Conservation (phyloP, 2,797 vertebrate species). For the Apogon hyalosoma region DNA sequence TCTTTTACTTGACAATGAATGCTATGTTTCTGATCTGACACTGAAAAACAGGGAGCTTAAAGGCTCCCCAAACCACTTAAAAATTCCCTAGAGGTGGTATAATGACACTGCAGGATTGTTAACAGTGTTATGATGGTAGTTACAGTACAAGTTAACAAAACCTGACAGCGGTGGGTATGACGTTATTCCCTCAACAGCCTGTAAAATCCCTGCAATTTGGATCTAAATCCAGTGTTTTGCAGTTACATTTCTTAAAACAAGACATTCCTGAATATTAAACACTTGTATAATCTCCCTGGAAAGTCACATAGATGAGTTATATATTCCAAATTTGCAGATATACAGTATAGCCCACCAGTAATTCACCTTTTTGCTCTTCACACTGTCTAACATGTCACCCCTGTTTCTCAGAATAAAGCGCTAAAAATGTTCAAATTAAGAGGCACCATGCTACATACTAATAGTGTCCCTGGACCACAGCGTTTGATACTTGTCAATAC, state of each 20-base stretch:
- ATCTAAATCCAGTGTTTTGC: too few species aligned
- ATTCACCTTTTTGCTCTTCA: neutral
- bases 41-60: conserved; percentile 50
- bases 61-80: conserved; percentile 33
- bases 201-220: too few species aligned
- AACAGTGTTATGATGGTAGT: neutral
- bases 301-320: too few species aligned
- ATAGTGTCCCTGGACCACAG: conserved; percentile 1
- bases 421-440: conserved; percentile 9
- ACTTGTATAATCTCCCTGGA: too few species aligned
- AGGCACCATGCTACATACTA: conserved; percentile 11
- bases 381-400: conserved; percentile 9
- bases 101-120: conserved; percentile 36
- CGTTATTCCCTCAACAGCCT: rapidly evolving
- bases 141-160: conserved; percentile 18
- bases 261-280: too few species aligned
- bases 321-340: too few species aligned
- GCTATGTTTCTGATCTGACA: conserved; percentile 32
- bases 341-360: neutral
- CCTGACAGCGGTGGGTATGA: conserved; percentile 3
- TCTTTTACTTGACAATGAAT: conserved; percentile 41
- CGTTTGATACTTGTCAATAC: conserved; percentile 8
- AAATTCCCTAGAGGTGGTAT: conserved; percentile 47
- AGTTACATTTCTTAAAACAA: too few species aligned
- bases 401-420: neutral